Evolutionary conservation across 2,888 invertebrate species (phyloP).

Genomic region (Volucella bombylans): DNA sequence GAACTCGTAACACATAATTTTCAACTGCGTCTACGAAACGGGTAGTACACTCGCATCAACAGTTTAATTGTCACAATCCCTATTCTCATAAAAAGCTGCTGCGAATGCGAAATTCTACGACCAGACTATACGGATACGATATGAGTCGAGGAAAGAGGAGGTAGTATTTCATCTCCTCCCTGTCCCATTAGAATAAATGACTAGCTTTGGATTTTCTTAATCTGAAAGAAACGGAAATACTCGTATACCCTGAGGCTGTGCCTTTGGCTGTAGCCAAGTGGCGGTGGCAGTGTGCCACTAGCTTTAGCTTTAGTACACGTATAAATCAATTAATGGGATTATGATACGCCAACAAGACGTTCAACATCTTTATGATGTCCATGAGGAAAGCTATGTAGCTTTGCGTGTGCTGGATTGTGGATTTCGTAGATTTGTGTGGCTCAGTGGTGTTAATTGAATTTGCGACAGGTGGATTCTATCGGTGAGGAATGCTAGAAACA

Average conservation of each 20-base stretch:
- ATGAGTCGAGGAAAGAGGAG: not conserved
- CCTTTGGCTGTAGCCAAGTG: too few species aligned
- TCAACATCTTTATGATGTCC: slow-evolving; percentile 20
- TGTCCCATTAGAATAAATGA: slow-evolving; percentile 32
- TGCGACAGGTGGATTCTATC: not conserved
- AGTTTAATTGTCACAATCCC: not conserved
- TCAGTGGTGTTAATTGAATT: slow-evolving; percentile 9
- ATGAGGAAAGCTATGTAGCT: too few species aligned
- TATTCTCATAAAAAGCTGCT: not conserved
- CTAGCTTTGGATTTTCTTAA: slow-evolving; percentile 13
- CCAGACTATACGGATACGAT: not conserved
- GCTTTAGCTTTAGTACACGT: not conserved
- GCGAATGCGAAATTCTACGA: not conserved
- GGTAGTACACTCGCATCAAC: not conserved
- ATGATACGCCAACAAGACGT: slow-evolving; percentile 34
- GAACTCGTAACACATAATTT: not conserved
- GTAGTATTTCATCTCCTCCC: slow-evolving; percentile 5
- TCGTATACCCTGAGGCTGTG: not conserved
- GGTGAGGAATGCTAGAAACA: too few species aligned
- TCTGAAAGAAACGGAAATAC: slow-evolving; percentile 23
- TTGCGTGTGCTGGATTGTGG: not conserved
- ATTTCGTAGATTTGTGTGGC: not conserved
- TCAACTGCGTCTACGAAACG: not conserved
- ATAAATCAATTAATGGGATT: slow-evolving; percentile 52
- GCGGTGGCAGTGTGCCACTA: slow-evolving; percentile 3